Base-by-base conservation (phyloP, 2,797 vertebrate genomes). In the Taeniopygia guttata region DNA sequence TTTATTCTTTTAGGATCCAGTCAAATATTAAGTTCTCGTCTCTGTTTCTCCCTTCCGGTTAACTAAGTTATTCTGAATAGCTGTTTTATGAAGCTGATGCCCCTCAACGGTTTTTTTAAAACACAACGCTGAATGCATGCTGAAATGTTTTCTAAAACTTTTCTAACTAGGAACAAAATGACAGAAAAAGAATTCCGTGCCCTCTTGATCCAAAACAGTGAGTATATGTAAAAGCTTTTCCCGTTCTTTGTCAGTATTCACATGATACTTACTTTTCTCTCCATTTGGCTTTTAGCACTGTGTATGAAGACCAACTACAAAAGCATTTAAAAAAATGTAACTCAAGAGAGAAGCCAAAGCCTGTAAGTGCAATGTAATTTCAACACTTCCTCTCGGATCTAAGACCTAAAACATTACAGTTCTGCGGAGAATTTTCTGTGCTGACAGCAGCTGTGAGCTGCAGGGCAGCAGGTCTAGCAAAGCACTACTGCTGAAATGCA, bases 311-410 rank as follows among this genome's bases (percentile, higher is more conserved):
- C 95, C 98, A 98, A 80, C 98, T 99, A 74, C 94, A 98, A 84
- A 99, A 99, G 93, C 99, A 99, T 88, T 98, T 99, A 96, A 99
- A 98, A 97, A 99, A 99, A 90, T 99, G 99, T 93, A 99, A 99
- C 95, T 98, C 99, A 54, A 98, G 99, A 96, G 98, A 98, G 90
- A 99, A 98, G 91, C 98, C 98, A 15, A 98, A 98, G 96, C 98
- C 99, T 18, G 99, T 99, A 97, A 98, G 99, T 98, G 38, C 92
- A 36, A 10, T 13, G 6, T 69, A 11, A 73, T 42, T 69, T 59
- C 45, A 72, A 48, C 56, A 17, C 12, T 59, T 59, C 20, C 21
- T 43, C 18, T 60, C 32, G 8, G 16, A 52, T 59, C 25, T 74
- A 43, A 79, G 58, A 17, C 29, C 21, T 34, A 15, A 21, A 78